Percentiles rank a stretch among this genome's conserved stretches.
These are phyloP conservation scores for Rhadina sibilatrix DNA, from an alignment of 2,113 vertebrate genomes.

Conservation along the genomic window DNA sequence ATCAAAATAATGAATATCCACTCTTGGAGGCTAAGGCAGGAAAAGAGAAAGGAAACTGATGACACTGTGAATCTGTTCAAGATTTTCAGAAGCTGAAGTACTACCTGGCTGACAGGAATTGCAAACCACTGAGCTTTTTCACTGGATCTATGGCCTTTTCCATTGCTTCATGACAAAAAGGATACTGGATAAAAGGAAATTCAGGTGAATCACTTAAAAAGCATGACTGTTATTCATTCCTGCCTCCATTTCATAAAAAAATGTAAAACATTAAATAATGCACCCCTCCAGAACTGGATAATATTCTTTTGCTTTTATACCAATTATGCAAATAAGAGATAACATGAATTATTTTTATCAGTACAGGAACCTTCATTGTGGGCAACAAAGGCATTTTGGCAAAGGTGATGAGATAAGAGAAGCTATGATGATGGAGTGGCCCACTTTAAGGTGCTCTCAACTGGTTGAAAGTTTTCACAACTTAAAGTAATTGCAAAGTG, in stretches of 20 bases:
- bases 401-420: not conserved
- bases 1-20: not conserved
- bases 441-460: not conserved
- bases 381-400: not conserved
- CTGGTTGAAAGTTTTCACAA: not conserved
- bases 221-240: not conserved
- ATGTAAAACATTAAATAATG: not conserved
- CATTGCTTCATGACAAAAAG: not conserved
- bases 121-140: not conserved
- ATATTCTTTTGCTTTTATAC: not conserved
- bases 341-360: not conserved
- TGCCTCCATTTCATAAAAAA: not conserved
- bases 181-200: not conserved
- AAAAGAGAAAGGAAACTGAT: not conserved
- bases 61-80: not conserved
- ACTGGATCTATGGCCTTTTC: not conserved
- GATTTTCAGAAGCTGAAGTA: not conserved
- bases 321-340: not conserved
- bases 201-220: not conserved
- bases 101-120: not conserved
- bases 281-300: not conserved
- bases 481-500: not conserved
- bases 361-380: not conserved
- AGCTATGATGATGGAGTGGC: not conserved
- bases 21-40: not conserved